These are phyloP conservation scores for Hypomecis atomaria DNA, from an alignment of 2,888 invertebrate genomes.

Conservation along the genomic window DNA sequence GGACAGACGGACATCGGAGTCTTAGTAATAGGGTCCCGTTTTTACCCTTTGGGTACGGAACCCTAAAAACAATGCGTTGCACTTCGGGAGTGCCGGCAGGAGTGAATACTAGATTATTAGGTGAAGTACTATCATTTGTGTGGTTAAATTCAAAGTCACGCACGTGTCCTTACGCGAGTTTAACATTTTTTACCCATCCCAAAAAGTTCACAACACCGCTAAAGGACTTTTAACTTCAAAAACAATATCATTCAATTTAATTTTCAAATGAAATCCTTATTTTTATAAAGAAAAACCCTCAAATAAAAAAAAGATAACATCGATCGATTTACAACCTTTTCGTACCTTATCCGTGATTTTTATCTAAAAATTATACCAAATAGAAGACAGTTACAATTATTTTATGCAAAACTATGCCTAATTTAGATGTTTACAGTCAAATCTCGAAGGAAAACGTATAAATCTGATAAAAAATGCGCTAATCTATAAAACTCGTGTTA, in stretches of 20 bases:
- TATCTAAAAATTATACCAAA: constrained; percentile 22
- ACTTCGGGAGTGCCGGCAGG: too few species aligned
- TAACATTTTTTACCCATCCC: too few species aligned
- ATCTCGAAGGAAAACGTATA: constrained; percentile 15
- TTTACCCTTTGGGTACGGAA: too few species aligned
- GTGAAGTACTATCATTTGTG: too few species aligned
- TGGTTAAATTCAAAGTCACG: too few species aligned
- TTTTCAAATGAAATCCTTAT: neutral
- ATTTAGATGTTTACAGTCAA: constrained; percentile 21
- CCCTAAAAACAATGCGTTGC: too few species aligned
- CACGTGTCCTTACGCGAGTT: too few species aligned
- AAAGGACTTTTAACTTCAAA: neutral
- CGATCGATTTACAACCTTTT: constrained; percentile 5
- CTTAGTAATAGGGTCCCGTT: too few species aligned
- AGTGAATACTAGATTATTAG: too few species aligned
- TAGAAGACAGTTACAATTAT: constrained; percentile 13
- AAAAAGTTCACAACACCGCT: too few species aligned
- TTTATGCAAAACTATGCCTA: constrained; percentile 30
- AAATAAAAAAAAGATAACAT: constrained; percentile 17
- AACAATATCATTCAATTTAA: neutral
- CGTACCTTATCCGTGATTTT: constrained; percentile 12
- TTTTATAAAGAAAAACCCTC: neutral
- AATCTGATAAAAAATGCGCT: constrained; percentile 20
- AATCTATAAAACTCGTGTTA: constrained; percentile 24
- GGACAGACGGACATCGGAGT: too few species aligned